These are phyloP conservation scores for Frieseomelitta varia DNA, from an alignment of 1,140 invertebrate species.

Conservation along the genomic window DNA sequence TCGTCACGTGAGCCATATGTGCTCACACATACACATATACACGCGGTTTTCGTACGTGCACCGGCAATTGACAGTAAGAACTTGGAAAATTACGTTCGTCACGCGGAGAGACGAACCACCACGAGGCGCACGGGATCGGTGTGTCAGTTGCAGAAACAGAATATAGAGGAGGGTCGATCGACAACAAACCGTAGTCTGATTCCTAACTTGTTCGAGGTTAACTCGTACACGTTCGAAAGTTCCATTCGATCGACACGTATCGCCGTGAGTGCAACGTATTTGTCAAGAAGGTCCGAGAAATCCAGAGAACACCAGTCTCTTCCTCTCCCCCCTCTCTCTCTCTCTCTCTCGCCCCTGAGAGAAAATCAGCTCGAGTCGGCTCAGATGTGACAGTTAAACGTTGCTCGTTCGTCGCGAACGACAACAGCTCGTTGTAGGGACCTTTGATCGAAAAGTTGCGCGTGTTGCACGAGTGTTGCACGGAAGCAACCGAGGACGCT, in stretches of 20 bases:
- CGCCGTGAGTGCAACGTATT: background rate
- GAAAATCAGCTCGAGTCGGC: no score
- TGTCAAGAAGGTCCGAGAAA: background rate
- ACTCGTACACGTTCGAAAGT: no score
- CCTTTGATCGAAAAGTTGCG: background rate
- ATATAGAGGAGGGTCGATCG: slow-evolving; percentile 70
- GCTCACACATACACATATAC: no score
- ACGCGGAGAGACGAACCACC: slow-evolving; percentile 7
- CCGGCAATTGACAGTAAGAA: background rate
- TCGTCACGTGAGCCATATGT: slow-evolving; percentile 14
- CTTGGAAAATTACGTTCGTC: background rate
- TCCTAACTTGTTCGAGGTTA: slow-evolving; percentile 25
- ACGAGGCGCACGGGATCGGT: background rate
- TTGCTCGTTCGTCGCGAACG: background rate
- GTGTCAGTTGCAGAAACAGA: slow-evolving; percentile 43
- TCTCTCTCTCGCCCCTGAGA: no score
- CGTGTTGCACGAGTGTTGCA: background rate
- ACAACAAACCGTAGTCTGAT: slow-evolving; percentile 67
- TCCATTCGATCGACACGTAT: background rate
- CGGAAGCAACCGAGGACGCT: background rate
- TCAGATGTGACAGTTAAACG: background rate
- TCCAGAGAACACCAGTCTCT: no score
- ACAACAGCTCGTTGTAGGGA: no score
- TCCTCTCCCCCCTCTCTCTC: no score
- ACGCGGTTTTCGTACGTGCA: background rate